A percentile compares a stretch with the other conserved stretches of the same genome.
Conservation (phyloP, 2,113 vertebrate species). For the Caracal caracal region DNA sequence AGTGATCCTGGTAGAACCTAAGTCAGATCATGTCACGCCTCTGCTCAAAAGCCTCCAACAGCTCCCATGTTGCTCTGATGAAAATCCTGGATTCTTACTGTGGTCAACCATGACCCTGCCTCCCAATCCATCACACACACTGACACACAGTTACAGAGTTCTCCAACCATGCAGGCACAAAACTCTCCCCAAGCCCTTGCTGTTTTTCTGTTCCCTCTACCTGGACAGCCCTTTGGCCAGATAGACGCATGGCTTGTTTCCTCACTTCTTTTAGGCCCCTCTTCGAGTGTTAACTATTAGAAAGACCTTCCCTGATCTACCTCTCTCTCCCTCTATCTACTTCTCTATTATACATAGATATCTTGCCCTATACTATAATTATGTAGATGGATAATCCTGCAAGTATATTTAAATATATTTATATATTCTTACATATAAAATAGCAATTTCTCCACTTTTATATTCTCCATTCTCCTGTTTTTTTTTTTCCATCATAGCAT, state of each 20-base stretch:
- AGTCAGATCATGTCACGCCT: background rate
- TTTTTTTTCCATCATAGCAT: background rate
- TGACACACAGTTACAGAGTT: background rate
- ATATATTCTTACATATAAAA: background rate
- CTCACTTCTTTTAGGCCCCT: background rate
- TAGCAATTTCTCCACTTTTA: background rate
- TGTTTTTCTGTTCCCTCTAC: background rate
- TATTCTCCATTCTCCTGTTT: background rate
- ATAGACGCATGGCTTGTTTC: background rate
- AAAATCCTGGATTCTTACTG: background rate
- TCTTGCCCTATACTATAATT: background rate
- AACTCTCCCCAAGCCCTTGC: background rate
- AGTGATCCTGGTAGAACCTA: background rate
- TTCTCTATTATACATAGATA: background rate
- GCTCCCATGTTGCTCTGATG: background rate
- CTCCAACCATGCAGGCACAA: accelerated
- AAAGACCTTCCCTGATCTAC: background rate
- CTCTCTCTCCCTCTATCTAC: background rate
- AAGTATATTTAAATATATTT: background rate
- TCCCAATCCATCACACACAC: too few species aligned
- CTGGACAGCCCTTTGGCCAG: background rate
- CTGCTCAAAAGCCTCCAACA: background rate
- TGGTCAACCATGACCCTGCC: accelerated
- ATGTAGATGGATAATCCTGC: background rate
- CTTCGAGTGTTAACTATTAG: background rate